Evolutionary conservation across 2,888 invertebrate species (phyloP).

Genomic region (Polyploca ridens): DNA sequence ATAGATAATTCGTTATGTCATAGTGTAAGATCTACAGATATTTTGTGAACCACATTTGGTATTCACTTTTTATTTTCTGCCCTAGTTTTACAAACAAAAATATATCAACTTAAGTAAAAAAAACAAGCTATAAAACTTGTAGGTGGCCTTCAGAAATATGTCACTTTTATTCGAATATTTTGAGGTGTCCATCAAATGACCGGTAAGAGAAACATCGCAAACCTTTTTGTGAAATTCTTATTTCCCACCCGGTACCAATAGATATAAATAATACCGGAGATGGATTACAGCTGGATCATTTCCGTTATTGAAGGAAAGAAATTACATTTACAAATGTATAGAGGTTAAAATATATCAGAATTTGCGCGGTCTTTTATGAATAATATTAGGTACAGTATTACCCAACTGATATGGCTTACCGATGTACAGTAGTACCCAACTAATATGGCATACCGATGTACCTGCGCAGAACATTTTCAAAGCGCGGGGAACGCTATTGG

Average conservation of each 20-base stretch:
- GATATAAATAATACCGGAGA: neutral
- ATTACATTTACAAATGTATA: neutral
- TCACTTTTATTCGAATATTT: neutral
- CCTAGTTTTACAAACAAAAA: neutral
- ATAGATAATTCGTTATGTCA: neutral
- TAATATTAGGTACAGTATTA: too few species aligned
- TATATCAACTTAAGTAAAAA: neutral
- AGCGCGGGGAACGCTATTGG: too few species aligned
- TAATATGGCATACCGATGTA: too few species aligned
- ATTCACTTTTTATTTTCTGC: neutral
- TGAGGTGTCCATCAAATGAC: neutral
- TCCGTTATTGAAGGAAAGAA: neutral
- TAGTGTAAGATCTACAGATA: too few species aligned
- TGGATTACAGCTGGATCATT: neutral
- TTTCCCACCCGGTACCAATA: neutral
- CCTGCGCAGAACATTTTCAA: too few species aligned
- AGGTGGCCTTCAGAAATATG: neutral
- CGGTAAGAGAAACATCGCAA: neutral
- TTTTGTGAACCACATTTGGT: too few species aligned
- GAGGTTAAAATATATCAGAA: too few species aligned
- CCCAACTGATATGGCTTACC: too few species aligned
- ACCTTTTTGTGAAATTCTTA: conserved; percentile 2
- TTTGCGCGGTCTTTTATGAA: too few species aligned
- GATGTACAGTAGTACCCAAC: too few species aligned
- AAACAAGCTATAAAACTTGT: too few species aligned